Evolutionary conservation across 2,797 vertebrate species (phyloP).

Genomic region (Takifugu rubripes): DNA sequence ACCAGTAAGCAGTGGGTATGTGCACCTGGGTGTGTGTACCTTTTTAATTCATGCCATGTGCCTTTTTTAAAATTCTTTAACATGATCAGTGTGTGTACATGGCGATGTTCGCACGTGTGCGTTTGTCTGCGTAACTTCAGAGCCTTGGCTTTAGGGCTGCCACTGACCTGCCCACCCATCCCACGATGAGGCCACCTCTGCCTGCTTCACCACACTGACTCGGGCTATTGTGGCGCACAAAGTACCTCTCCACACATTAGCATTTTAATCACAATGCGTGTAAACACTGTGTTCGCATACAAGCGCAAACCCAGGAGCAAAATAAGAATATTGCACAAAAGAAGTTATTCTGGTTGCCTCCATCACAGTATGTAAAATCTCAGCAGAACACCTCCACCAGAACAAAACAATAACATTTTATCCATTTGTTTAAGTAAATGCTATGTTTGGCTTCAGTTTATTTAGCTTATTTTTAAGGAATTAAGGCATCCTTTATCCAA

Average conservation of each 20-base stretch:
- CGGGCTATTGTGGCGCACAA: slow-evolving; percentile 62
- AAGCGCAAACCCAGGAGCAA: slow-evolving; percentile 27
- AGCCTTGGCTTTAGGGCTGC: slow-evolving; percentile 30
- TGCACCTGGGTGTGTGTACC: too few relatives aligned
- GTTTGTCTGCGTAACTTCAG: slow-evolving; percentile 9
- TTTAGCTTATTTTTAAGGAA: slow-evolving; percentile 5
- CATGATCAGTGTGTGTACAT: slow-evolving; percentile 13
- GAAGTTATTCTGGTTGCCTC: slow-evolving; percentile 23
- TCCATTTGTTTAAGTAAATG: slow-evolving; percentile 11
- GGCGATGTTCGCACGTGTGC: slow-evolving; percentile 1
- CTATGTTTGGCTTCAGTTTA: slow-evolving; percentile 5
- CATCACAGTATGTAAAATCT: slow-evolving; percentile 23
- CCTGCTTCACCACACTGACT: slow-evolving; percentile 49
- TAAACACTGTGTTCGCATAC: slow-evolving; percentile 16
- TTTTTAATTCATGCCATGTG: too few relatives aligned
- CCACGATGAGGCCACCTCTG: slow-evolving; percentile 39
- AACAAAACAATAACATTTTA: slow-evolving; percentile 25
- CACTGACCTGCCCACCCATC: slow-evolving; percentile 40
- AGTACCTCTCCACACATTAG: slow-evolving; percentile 48
- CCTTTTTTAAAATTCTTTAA: too few relatives aligned
- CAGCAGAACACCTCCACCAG: slow-evolving; percentile 13
- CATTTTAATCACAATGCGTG: slow-evolving; percentile 62
- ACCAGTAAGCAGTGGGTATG: too few relatives aligned
- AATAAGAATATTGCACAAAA: slow-evolving; percentile 23
- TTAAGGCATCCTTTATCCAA: slow-evolving; percentile 1